phyloP scores from a whole-genome alignment of 2,888 invertebrate species.

The Mantis religiosa region DNA sequence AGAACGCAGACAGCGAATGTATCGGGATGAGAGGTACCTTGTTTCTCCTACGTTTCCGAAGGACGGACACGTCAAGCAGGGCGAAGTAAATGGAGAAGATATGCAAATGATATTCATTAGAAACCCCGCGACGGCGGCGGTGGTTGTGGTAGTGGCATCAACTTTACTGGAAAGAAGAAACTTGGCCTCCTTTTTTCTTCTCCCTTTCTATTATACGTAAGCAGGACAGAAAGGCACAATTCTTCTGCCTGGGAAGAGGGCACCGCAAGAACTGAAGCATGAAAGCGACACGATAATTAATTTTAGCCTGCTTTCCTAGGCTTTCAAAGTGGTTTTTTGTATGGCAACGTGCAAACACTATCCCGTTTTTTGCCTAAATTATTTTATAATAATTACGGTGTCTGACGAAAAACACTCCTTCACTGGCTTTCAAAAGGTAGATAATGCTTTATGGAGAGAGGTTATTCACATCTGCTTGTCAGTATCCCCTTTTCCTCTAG shows the following conservation, averaged over 20 bases:
- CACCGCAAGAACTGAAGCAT: neutral
- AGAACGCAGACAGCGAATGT: neutral
- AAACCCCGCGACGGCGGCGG: slow-evolving; percentile 15
- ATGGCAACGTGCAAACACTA: neutral
- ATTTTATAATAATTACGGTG: too few species aligned
- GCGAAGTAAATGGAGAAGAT: slow-evolving; percentile 27
- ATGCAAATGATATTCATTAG: slow-evolving; percentile 32
- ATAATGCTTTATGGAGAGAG: too few species aligned
- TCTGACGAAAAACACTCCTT: too few species aligned
- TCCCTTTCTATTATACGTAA: neutral
- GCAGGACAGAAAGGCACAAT: neutral
- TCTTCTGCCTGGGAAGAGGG: neutral
- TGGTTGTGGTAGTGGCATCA: slow-evolving; percentile 13
- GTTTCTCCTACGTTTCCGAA: neutral
- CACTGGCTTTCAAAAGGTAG: too few species aligned
- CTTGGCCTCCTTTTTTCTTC: neutral
- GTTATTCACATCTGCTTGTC: too few species aligned
- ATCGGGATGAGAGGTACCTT: neutral
- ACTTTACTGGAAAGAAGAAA: neutral
- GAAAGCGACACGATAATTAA: neutral
- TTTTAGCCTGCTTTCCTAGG: neutral
- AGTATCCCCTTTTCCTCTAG: too few species aligned
- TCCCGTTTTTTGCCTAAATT: too few species aligned
- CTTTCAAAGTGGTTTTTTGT: neutral
- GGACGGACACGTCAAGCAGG: neutral